phyloP scores from a whole-genome alignment of 2,888 invertebrate species.

The Tipula lateralis region DNA sequence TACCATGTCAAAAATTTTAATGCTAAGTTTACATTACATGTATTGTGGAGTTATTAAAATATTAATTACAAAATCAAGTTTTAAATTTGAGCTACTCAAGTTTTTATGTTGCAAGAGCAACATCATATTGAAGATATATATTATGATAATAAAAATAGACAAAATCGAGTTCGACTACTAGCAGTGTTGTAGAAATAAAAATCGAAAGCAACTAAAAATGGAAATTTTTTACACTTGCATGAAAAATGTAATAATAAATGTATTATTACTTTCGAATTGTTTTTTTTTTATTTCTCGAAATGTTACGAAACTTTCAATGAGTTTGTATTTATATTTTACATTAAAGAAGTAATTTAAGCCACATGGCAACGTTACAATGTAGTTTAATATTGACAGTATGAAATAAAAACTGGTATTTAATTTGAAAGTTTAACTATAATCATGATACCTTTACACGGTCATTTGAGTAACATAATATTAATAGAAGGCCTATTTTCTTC shows the following conservation, averaged over 20 bases:
- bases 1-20: background rate
- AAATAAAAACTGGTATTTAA: background rate
- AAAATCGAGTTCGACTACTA: background rate
- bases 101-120: background rate
- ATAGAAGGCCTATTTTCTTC: too few species aligned
- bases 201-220: slow-evolving; percentile 24
- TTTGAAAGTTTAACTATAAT: too few species aligned
- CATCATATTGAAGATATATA: too few species aligned
- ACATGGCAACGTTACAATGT: background rate
- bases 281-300: background rate
- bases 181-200: background rate
- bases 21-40: background rate
- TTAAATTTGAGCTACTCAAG: background rate
- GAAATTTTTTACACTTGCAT: slow-evolving; percentile 1
- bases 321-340: background rate
- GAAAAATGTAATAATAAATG: background rate
- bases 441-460: background rate
- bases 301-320: background rate
- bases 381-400: background rate
- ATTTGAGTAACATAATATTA: too few species aligned
- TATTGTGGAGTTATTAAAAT: background rate
- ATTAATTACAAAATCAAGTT: background rate
- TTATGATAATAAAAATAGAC: background rate
- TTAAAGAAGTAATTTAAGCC: background rate
- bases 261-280: background rate